Evolutionary conservation across 2,113 vertebrate species (phyloP).

Genomic region (Lepus timidus): DNA sequence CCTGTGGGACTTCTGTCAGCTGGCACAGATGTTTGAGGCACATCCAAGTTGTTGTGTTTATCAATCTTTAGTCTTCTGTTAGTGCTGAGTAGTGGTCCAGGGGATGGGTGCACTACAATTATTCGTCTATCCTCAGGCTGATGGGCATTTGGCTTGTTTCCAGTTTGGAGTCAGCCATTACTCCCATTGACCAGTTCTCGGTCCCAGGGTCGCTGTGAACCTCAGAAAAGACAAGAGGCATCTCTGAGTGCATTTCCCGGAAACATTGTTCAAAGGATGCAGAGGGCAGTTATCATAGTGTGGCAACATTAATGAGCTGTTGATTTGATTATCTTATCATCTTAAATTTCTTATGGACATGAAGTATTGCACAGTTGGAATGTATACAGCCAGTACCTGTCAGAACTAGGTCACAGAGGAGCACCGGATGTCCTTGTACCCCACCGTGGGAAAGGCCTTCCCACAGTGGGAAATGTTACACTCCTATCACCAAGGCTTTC

Average conservation of each 20-base stretch:
- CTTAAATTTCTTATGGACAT: not conserved
- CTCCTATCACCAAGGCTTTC: not conserved
- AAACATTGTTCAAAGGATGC: not conserved
- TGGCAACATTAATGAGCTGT: not conserved
- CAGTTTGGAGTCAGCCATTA: not conserved
- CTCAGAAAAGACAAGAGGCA: not conserved
- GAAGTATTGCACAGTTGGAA: not conserved
- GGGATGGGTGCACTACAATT: rapidly evolving
- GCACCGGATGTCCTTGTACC: not conserved
- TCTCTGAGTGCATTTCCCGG: not conserved
- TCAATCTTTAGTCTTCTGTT: not conserved
- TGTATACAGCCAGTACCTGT: not conserved
- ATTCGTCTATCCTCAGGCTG: not conserved
- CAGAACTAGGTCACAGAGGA: not conserved
- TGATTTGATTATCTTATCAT: not conserved
- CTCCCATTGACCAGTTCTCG: not conserved
- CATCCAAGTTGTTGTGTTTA: too few species aligned
- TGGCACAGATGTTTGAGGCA: not conserved
- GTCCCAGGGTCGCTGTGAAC: not conserved
- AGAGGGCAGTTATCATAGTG: not conserved
- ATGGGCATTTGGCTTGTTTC: not conserved
- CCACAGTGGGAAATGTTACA: rapidly evolving
- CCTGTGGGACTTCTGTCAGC: not conserved
- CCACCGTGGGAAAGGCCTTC: not conserved
- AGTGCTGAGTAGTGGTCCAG: not conserved